These are phyloP conservation scores for Zaprionus africanus DNA, from an alignment of 1,140 invertebrate species.

Conservation along the genomic window DNA sequence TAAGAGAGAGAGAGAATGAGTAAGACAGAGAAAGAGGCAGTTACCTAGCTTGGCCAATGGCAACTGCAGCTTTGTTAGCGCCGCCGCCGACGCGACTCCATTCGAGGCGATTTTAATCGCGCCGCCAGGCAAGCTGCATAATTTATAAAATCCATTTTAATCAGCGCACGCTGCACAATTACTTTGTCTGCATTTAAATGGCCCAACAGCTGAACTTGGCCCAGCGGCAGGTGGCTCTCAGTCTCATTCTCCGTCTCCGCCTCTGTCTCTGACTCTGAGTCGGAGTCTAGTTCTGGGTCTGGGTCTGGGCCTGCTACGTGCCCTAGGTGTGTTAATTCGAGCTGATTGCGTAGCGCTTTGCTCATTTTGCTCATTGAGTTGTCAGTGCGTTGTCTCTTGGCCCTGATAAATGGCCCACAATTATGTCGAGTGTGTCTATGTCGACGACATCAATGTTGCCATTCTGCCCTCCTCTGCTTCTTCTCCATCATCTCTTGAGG, in stretches of 20 bases:
- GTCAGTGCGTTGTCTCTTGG: slow-evolving; percentile 65
- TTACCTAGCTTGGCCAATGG: background rate
- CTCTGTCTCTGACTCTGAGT: background rate
- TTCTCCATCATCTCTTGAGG: background rate
- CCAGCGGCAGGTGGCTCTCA: slow-evolving; percentile 68
- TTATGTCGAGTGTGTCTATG: slow-evolving; percentile 66
- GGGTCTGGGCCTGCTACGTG: slow-evolving; percentile 54
- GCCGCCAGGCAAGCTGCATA: slow-evolving; percentile 66
- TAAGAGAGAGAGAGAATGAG: background rate
- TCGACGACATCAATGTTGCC: slow-evolving; percentile 49
- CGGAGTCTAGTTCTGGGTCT: slow-evolving; percentile 5
- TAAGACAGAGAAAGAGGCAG: background rate
- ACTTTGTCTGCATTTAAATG: slow-evolving; percentile 84
- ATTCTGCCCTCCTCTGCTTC: slow-evolving; percentile 16
- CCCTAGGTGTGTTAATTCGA: slow-evolving; percentile 75
- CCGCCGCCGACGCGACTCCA: slow-evolving; percentile 66
- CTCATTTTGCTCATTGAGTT: slow-evolving; percentile 74
- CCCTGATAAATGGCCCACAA: slow-evolving; percentile 79
- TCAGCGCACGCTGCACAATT: slow-evolving; percentile 74
- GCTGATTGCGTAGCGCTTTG: slow-evolving; percentile 64
- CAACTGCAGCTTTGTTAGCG: slow-evolving; percentile 62
- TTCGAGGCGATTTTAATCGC: slow-evolving; percentile 75
- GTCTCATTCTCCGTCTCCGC: background rate
- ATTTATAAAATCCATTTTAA: slow-evolving; percentile 84
- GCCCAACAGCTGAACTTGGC: slow-evolving; percentile 64